Evolutionary conservation across 92 coral and sea anemone genomes (phyloP).

Genomic region (Hydrozoanthus gracilis): DNA sequence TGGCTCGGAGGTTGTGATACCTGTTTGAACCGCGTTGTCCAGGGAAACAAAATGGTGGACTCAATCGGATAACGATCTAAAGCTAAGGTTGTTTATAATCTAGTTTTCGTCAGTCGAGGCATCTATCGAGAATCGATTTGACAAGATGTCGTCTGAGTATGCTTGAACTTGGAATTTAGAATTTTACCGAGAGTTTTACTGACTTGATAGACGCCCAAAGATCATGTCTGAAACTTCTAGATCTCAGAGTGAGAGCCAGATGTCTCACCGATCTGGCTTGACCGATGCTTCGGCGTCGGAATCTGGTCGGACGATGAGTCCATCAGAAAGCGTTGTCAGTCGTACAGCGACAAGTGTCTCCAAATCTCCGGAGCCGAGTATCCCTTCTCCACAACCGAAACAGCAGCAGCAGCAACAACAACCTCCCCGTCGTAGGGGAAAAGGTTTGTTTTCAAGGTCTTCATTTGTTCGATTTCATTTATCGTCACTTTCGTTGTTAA

Average conservation of each 20-base stretch:
- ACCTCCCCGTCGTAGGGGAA: conserved; percentile 80
- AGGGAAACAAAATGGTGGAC: conserved; percentile 79
- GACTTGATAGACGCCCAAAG: too few species aligned
- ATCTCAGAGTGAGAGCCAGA: conserved; percentile 41
- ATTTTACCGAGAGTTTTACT: too few species aligned
- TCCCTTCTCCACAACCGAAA: conserved; percentile 55
- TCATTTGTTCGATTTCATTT: too few species aligned
- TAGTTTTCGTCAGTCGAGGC: background rate
- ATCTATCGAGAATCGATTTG: background rate
- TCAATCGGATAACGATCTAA: conserved; percentile 15
- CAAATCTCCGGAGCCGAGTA: conserved; percentile 53
- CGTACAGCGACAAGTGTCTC: conserved; percentile 52
- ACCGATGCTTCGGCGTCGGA: conserved; percentile 33
- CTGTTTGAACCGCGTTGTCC: conserved; percentile 56
- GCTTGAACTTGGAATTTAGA: background rate
- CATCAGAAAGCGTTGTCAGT: conserved; percentile 60
- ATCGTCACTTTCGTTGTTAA: too few species aligned
- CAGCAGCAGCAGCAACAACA: conserved; percentile 49
- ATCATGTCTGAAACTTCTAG: conserved; percentile 18
- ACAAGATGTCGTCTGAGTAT: background rate
- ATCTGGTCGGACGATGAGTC: conserved; percentile 32
- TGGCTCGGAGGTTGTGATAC: conserved; percentile 3
- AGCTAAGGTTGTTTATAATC: background rate
- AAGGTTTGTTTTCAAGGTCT: too few species aligned
- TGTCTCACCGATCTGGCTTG: conserved; percentile 34